Conservation (phyloP, 2,888 invertebrate genomes). For the Meganola albula region DNA sequence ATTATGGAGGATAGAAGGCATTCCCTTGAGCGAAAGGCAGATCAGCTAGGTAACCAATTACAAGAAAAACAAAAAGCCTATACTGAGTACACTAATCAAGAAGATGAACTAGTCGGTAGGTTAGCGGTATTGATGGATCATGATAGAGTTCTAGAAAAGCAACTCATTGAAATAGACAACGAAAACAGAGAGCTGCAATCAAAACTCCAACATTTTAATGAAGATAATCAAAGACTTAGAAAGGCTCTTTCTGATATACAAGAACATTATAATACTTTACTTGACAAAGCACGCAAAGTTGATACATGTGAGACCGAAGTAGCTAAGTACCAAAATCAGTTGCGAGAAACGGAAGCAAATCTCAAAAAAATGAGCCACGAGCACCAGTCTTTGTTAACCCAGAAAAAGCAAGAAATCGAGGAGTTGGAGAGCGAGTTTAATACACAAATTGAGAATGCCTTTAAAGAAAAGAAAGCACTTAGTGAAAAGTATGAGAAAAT, state of each 20-base stretch:
- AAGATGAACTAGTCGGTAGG: slow-evolving; percentile 80
- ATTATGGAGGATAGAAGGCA: slow-evolving; percentile 79
- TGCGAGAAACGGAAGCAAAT: slow-evolving; percentile 63
- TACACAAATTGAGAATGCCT: slow-evolving; percentile 60
- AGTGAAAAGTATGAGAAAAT: slow-evolving; percentile 67
- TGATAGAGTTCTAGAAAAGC: slow-evolving; percentile 80
- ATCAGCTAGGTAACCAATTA: slow-evolving; percentile 79
- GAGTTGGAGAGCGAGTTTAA: slow-evolving; percentile 67
- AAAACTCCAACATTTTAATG: slow-evolving; percentile 71
- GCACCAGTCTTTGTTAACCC: slow-evolving; percentile 55
- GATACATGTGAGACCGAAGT: slow-evolving; percentile 49
- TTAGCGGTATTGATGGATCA: slow-evolving; percentile 79
- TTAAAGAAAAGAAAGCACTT: slow-evolving; percentile 68
- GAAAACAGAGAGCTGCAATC: slow-evolving; percentile 76
- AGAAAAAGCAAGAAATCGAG: slow-evolving; percentile 63
- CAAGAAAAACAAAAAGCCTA: slow-evolving; percentile 77
- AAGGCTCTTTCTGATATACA: slow-evolving; percentile 60
- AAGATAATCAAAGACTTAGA: slow-evolving; percentile 71
- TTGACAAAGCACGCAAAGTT: slow-evolving; percentile 51
- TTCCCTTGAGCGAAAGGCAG: slow-evolving; percentile 78
- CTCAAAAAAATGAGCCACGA: slow-evolving; percentile 50
- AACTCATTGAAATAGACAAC: slow-evolving; percentile 77
- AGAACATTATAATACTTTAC: slow-evolving; percentile 51
- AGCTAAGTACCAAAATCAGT: slow-evolving; percentile 49
- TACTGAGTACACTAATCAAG: slow-evolving; percentile 78